Evolutionary conservation across 2,888 invertebrate genomes (phyloP).

Genomic region (Oligia latruncula): DNA sequence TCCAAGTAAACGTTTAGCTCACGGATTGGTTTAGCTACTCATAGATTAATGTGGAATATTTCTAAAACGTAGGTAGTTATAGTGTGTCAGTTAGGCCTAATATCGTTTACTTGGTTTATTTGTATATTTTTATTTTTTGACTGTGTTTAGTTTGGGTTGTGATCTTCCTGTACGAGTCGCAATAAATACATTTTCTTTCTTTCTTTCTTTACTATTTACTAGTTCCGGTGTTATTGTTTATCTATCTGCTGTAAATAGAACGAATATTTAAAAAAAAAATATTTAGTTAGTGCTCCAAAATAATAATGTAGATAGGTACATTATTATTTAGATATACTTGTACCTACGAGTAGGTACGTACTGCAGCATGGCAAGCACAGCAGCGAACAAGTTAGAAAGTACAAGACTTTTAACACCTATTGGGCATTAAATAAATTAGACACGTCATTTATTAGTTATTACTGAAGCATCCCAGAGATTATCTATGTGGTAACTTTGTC

Average conservation of each 20-base stretch:
- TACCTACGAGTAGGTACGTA: too few species aligned
- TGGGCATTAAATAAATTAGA: not conserved
- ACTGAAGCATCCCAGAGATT: not conserved
- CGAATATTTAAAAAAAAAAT: not conserved
- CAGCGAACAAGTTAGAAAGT: not conserved
- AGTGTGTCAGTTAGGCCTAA: not conserved
- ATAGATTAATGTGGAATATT: constrained; percentile 13
- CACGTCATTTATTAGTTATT: not conserved
- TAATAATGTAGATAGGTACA: not conserved
- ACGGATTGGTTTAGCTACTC: not conserved
- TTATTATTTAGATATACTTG: too few species aligned
- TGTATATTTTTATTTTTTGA: too few species aligned
- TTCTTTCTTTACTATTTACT: not conserved
- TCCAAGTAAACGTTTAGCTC: constrained; percentile 20
- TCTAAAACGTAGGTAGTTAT: not conserved
- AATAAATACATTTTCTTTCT: too few species aligned
- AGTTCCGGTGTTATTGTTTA: constrained; percentile 1
- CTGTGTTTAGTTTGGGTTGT: too few species aligned
- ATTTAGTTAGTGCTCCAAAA: not conserved
- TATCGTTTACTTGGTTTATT: not conserved
- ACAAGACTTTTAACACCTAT: not conserved
- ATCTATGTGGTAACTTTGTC: too few species aligned
- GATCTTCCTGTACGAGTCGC: too few species aligned
- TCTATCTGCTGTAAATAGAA: not conserved
- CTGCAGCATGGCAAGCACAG: not conserved